Conservation (phyloP, 2,888 invertebrate genomes). For the Drosophila mimica region DNA sequence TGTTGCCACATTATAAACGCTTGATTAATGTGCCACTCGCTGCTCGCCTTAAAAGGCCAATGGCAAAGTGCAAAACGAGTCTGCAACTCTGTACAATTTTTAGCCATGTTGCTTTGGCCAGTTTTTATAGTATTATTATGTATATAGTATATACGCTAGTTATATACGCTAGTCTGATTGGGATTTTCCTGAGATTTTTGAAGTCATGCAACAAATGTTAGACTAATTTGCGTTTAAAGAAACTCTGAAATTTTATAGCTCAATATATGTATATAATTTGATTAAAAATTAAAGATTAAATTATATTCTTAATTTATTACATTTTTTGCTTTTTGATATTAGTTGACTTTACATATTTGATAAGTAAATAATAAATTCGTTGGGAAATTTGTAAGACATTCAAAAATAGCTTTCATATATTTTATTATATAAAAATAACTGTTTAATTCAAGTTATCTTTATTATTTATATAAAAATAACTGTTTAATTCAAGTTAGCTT, state of each 20-base stretch:
- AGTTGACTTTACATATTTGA: not conserved
- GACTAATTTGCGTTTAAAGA: not conserved
- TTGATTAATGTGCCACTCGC: slow-evolving; percentile 66
- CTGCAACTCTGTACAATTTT: slow-evolving; percentile 3
- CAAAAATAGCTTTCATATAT: not conserved
- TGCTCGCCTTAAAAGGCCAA: slow-evolving; percentile 49
- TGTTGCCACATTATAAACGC: slow-evolving; percentile 63
- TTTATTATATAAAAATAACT: no score
- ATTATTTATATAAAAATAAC: no score
- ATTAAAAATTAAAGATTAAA: not conserved
- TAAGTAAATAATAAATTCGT: not conserved
- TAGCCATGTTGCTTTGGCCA: slow-evolving; percentile 4
- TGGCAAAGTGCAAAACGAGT: slow-evolving; percentile 35
- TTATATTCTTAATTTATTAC: rapidly evolving
- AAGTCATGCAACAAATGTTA: not conserved
- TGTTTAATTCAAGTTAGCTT: no score
- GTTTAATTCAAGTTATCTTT: no score
- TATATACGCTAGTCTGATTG: not conserved
- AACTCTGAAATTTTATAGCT: not conserved
- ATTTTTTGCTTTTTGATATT: not conserved
- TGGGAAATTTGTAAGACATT: not conserved
- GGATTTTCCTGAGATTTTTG: not conserved
- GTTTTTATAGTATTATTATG: not conserved
- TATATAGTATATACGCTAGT: not conserved
- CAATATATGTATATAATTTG: not conserved